These are phyloP conservation scores for Arctocebus calabarensis DNA, from an alignment of 2,797 vertebrate genomes.

Conservation along the genomic window DNA sequence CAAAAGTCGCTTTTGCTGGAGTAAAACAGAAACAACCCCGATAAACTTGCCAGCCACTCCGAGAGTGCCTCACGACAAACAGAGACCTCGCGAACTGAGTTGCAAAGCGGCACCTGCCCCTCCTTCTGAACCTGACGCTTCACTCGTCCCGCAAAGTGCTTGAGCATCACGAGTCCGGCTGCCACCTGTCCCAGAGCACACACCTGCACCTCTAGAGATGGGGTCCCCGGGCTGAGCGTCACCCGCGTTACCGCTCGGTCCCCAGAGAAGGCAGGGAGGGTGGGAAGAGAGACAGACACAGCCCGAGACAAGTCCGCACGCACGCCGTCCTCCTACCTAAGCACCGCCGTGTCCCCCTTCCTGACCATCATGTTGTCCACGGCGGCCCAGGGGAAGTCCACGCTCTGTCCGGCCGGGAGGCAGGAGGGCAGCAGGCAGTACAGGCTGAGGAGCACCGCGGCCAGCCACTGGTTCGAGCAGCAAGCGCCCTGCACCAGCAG, in stretches of 20 bases:
- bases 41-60: conserved; percentile 71
- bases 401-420: conserved; percentile 95
- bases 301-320: conserved; percentile 60
- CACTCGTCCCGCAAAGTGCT: conserved; percentile 67
- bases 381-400: conserved; percentile 94
- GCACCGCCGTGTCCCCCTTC: conserved; percentile 97
- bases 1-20: conserved; percentile 60
- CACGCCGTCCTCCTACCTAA: conserved; percentile 92
- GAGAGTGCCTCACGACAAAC: conserved; percentile 41
- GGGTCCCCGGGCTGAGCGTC: neutral
- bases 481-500: conserved; percentile 96
- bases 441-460: conserved; percentile 95
- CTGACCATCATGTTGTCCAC: conserved; percentile 96
- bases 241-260: neutral
- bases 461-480: conserved; percentile 97
- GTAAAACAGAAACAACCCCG: conserved; percentile 63
- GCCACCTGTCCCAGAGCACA: neutral
- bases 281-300: conserved; percentile 45
- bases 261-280: neutral
- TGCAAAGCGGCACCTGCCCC: conserved; percentile 71
- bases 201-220: neutral
- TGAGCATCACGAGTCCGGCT: conserved; percentile 17
- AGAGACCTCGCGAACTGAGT: conserved; percentile 64
- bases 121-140: conserved; percentile 39
- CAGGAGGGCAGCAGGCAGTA: conserved; percentile 96